Conservation (phyloP, 2,888 invertebrate genomes). For the Cancer borealis region DNA sequence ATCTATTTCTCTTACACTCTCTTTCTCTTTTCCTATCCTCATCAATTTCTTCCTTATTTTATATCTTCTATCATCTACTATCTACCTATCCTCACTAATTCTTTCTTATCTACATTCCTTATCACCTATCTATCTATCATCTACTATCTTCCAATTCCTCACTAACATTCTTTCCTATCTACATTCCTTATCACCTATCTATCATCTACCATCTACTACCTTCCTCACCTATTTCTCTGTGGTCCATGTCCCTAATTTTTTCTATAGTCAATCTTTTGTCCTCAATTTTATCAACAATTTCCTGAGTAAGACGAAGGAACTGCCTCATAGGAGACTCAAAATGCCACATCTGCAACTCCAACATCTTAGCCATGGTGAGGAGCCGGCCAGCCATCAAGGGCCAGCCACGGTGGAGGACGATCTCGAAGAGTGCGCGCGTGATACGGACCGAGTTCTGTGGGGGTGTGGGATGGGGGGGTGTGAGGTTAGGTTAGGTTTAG, state of each 20-base stretch:
- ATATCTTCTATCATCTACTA: background rate
- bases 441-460: constrained; percentile 93
- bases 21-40: background rate
- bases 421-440: constrained; percentile 94
- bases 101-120: too few species aligned
- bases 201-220: background rate
- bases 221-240: constrained; percentile 88
- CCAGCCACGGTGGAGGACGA: constrained; percentile 93
- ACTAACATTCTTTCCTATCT: background rate
- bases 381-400: constrained; percentile 92
- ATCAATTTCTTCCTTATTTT: background rate
- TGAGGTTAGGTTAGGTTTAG: background rate
- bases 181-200: background rate
- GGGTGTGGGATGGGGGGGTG: background rate
- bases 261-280: constrained; percentile 87
- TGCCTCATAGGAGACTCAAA: constrained; percentile 92
- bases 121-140: background rate
- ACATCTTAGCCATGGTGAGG: constrained; percentile 92
- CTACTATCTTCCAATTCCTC: background rate
- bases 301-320: constrained; percentile 86
- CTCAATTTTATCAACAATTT: constrained; percentile 91
- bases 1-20: background rate
- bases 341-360: constrained; percentile 91
- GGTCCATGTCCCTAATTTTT: constrained; percentile 91
- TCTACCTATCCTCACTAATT: too few species aligned